Evolutionary conservation across 23 tunicate species (phyloP).

Genomic region (Styela clava): DNA sequence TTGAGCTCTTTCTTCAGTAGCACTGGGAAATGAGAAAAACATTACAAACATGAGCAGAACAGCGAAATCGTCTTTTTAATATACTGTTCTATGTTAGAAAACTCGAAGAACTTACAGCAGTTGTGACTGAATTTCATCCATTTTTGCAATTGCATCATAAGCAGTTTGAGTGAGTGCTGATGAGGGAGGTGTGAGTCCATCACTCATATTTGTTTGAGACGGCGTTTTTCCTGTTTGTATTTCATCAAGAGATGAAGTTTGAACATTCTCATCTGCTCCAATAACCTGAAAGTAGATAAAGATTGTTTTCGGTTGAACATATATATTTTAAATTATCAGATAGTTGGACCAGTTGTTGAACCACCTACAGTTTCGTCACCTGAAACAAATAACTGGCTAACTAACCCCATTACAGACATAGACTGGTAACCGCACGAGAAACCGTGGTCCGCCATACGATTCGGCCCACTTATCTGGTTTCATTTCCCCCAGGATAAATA

Average conservation of each 20-base stretch:
- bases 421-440: no score
- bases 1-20: slow-evolving; percentile 68
- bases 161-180: slow-evolving; percentile 56
- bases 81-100: no score
- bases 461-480: no score
- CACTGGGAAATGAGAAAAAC: slow-evolving; percentile 20
- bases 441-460: no score
- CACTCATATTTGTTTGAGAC: not conserved
- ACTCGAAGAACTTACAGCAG: slow-evolving; percentile 75
- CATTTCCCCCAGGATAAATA: no score
- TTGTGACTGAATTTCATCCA: slow-evolving; percentile 57
- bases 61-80: no score
- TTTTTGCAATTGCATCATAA: slow-evolving; percentile 76
- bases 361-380: no score
- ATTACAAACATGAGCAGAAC: no score
- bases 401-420: no score
- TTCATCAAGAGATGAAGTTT: slow-evolving; percentile 26
- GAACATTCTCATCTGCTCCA: slow-evolving; percentile 55
- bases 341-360: no score
- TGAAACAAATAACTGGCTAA: no score
- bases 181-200: slow-evolving; percentile 36
- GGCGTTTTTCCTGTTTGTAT: not conserved
- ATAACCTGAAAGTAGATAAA: slow-evolving; percentile 14
- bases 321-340: no score
- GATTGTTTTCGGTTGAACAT: not conserved